phyloP scores from a whole-genome alignment of 2,113 vertebrate genomes.

The Platysternon megacephalum region DNA sequence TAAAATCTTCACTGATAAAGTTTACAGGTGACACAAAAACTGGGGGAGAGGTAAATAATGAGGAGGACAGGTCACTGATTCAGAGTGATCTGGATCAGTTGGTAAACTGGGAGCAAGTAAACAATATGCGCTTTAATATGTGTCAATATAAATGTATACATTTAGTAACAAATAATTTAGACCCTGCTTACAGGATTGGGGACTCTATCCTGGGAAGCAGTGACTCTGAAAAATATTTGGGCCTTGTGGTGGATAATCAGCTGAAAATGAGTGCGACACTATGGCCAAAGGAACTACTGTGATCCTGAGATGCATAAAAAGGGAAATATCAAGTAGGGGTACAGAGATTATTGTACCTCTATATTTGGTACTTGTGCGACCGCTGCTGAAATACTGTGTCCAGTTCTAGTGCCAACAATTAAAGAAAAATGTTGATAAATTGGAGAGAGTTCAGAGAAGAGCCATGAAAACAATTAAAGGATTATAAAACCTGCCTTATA shows the following conservation, averaged over 20 bases:
- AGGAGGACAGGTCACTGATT: neutral
- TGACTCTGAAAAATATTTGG: neutral
- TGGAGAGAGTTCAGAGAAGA: neutral
- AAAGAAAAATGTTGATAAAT: neutral
- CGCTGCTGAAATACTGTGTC: neutral
- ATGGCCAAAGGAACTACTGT: neutral
- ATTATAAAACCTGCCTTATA: neutral
- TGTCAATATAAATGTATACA: neutral
- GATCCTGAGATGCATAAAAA: neutral
- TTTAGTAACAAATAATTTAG: neutral
- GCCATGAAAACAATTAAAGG: neutral
- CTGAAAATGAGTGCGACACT: neutral
- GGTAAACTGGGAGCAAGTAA: neutral
- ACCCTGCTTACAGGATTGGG: neutral
- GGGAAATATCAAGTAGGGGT: neutral
- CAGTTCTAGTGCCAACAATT: neutral
- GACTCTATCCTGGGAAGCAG: neutral
- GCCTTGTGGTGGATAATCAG: neutral
- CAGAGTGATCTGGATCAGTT: neutral
- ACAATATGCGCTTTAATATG: neutral
- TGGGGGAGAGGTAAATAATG: neutral
- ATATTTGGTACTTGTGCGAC: neutral
- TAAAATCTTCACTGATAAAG: neutral
- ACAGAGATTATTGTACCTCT: neutral
- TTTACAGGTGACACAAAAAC: neutral